These are phyloP conservation scores for Leguminivora glycinivorella DNA, from an alignment of 1,140 invertebrate species.

Conservation along the genomic window DNA sequence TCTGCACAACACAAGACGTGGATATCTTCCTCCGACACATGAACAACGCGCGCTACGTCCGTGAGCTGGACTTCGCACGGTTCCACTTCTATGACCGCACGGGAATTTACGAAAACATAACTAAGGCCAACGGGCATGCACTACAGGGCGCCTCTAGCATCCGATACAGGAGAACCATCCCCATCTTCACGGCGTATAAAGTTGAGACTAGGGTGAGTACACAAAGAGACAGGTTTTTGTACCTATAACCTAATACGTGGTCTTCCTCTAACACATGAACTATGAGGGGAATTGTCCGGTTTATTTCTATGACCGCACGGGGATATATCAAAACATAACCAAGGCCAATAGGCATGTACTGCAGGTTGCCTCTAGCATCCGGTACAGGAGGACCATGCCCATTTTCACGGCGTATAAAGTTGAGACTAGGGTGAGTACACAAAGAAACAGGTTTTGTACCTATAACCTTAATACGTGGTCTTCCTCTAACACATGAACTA, in stretches of 20 bases:
- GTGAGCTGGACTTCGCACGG: conserved; percentile 90
- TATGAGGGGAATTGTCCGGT: conserved; percentile 90
- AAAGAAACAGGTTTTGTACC: too few species aligned
- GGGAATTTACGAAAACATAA: conserved; percentile 83
- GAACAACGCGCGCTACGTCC: conserved; percentile 91
- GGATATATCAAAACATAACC: conserved; percentile 83
- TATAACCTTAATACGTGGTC: too few species aligned
- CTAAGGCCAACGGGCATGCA: conserved; percentile 81
- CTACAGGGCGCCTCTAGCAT: conserved; percentile 87
- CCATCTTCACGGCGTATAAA: conserved; percentile 87
- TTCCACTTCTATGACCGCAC: conserved; percentile 87
- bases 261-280: conserved; percentile 91
- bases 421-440: conserved; percentile 82
- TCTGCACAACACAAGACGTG: conserved; percentile 89
- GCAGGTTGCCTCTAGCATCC: conserved; percentile 86
- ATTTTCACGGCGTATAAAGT: conserved; percentile 88
- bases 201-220: conserved; percentile 84
- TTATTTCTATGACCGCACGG: conserved; percentile 82
- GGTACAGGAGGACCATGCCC: conserved; percentile 87
- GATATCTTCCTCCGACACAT: conserved; percentile 89
- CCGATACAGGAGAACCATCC: conserved; percentile 87
- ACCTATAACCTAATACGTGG: conserved; percentile 86
- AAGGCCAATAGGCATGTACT: conserved; percentile 82
- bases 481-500: conserved; percentile 80
- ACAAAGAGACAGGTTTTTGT: neutral